Conservation (phyloP, 2,797 vertebrate genomes). For the Enteromius mattozi region DNA sequence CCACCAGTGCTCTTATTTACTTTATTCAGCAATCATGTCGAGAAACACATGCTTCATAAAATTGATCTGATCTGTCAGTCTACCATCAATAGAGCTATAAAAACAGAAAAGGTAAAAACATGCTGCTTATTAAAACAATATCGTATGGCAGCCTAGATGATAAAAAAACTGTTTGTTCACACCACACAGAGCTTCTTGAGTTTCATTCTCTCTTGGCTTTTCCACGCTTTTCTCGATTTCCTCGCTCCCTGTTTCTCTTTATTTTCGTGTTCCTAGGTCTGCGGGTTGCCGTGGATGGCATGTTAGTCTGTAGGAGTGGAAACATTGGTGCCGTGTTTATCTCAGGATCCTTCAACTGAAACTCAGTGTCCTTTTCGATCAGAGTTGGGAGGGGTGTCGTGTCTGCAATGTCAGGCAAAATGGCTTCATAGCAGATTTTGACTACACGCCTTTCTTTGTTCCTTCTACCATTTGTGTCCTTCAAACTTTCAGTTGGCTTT, state of each 20-base stretch:
- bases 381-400: slow-evolving; percentile 17
- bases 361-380: slow-evolving; percentile 10
- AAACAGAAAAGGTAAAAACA: slow-evolving; percentile 34
- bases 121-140: slow-evolving; percentile 42
- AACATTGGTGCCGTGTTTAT: background rate
- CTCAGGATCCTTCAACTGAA: slow-evolving; percentile 34
- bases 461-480: slow-evolving; percentile 57
- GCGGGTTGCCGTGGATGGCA: slow-evolving; percentile 26
- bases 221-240: slow-evolving; percentile 70
- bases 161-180: background rate
- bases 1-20: slow-evolving; percentile 17
- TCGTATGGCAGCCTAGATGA: slow-evolving; percentile 33
- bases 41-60: slow-evolving; percentile 39
- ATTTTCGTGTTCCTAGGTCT: slow-evolving; percentile 20
- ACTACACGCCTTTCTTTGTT: slow-evolving; percentile 32
- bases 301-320: slow-evolving; percentile 45
- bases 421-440: slow-evolving; percentile 53
- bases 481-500: slow-evolving; percentile 51
- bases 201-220: slow-evolving; percentile 41
- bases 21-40: slow-evolving; percentile 54
- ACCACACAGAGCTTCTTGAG: background rate
- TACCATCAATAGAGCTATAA: slow-evolving; percentile 36
- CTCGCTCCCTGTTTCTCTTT: slow-evolving; percentile 64
- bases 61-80: slow-evolving; percentile 27
- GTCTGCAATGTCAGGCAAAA: slow-evolving; percentile 50